Conservation (phyloP, 2,888 invertebrate genomes). For the Ormyrus rosae region DNA sequence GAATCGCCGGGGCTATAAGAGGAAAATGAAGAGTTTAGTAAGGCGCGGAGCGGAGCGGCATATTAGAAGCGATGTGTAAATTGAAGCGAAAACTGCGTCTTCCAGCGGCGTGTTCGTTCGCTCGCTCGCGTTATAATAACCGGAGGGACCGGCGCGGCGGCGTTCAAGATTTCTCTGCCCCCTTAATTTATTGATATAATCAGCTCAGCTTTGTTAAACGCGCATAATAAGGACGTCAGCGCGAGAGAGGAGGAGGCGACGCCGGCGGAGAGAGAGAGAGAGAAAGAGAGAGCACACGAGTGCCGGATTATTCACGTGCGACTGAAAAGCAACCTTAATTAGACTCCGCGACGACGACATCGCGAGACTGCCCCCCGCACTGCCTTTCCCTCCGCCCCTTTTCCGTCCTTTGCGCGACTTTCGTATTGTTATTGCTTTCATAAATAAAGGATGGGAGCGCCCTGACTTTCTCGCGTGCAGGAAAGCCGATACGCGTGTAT, state of each 20-base stretch:
- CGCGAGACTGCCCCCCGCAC: constrained; percentile 41
- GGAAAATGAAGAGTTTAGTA: constrained; percentile 37
- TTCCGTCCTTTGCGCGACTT: neutral
- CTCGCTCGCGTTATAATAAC: constrained; percentile 38
- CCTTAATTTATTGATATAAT: constrained; percentile 74
- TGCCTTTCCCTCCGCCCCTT: constrained; percentile 1
- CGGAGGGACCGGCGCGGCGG: constrained; percentile 4
- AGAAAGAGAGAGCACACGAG: constrained; percentile 23
- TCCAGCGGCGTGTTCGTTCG: constrained; percentile 1
- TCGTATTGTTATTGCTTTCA: constrained; percentile 40
- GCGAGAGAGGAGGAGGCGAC: neutral
- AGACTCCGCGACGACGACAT: constrained; percentile 61
- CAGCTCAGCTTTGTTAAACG: constrained; percentile 72
- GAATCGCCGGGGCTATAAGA: constrained; percentile 27
- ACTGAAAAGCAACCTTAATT: constrained; percentile 66
- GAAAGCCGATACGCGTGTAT: neutral
- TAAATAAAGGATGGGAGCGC: constrained; percentile 18
- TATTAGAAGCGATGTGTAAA: constrained; percentile 55
- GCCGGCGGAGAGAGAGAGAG: constrained; percentile 45
- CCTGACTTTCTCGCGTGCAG: neutral
- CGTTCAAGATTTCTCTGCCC: constrained; percentile 53
- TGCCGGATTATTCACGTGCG: constrained; percentile 65
- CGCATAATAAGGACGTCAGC: constrained; percentile 67
- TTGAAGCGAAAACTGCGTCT: constrained; percentile 54
- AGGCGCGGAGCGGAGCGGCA: constrained; percentile 1